A percentile compares a stretch with the other conserved stretches of the same genome.
These are phyloP conservation scores for Melitaea athalia DNA, from an alignment of 2,888 invertebrate species.

Conservation along the genomic window DNA sequence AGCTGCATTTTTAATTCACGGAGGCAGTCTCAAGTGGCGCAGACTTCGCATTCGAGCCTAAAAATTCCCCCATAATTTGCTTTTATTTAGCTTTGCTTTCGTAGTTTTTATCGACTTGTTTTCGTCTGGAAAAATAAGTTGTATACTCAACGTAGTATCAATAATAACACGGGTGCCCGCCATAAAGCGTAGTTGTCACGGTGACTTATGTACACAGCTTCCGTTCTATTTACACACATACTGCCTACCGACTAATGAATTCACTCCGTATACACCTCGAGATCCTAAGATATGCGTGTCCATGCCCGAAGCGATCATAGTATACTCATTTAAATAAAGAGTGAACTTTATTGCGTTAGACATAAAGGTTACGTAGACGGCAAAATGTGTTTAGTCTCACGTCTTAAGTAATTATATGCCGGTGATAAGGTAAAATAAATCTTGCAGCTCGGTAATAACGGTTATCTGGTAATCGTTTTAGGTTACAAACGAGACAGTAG, in stretches of 20 bases:
- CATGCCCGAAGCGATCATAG: constrained; percentile 52
- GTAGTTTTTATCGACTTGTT: background rate
- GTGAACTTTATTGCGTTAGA: constrained; percentile 41
- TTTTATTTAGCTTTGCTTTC: background rate
- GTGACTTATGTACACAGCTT: constrained; percentile 64
- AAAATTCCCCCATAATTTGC: constrained; percentile 19
- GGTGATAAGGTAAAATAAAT: constrained; percentile 43
- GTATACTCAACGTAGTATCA: constrained; percentile 35
- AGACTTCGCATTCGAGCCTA: constrained; percentile 23
- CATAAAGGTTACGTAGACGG: constrained; percentile 31
- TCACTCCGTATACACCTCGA: constrained; percentile 65
- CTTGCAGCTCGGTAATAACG: constrained; percentile 39
- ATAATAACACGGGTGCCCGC: constrained; percentile 30
- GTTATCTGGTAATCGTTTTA: constrained; percentile 39
- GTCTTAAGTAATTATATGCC: constrained; percentile 41
- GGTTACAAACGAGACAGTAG: constrained; percentile 47
- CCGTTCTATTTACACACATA: constrained; percentile 79
- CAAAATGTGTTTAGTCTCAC: constrained; percentile 25
- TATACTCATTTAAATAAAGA: constrained; percentile 39
- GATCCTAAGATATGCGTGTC: constrained; percentile 74
- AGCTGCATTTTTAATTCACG: constrained; percentile 51
- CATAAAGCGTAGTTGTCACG: constrained; percentile 56
- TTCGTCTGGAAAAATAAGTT: constrained; percentile 14
- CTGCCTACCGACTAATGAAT: constrained; percentile 67
- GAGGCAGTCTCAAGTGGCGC: constrained; percentile 34